Conservation (phyloP, 1,140 invertebrate genomes). For the Acarapis woodi region DNA sequence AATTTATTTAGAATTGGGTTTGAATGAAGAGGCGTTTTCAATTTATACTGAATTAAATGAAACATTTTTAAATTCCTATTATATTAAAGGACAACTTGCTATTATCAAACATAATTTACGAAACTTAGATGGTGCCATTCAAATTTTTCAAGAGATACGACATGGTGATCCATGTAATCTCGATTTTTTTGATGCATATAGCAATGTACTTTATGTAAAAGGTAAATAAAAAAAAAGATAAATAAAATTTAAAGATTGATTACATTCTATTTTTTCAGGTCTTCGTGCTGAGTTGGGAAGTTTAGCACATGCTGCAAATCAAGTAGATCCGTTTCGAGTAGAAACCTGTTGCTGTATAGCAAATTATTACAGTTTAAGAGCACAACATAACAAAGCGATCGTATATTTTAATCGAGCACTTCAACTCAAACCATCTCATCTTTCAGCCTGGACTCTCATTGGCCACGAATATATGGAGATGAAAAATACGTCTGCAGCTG, state of each 20-base stretch:
- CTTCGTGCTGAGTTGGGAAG: conserved; percentile 67
- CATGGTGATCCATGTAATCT: conserved; percentile 63
- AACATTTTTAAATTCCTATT: conserved; percentile 51
- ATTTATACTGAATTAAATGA: conserved; percentile 43
- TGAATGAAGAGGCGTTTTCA: conserved; percentile 59
- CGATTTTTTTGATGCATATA: conserved; percentile 84
- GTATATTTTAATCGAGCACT: conserved; percentile 69
- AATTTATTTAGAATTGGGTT: conserved; percentile 59
- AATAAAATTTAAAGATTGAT: too few species aligned
- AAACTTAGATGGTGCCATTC: conserved; percentile 65
- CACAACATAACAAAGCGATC: conserved; percentile 85
- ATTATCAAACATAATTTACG: conserved; percentile 69
- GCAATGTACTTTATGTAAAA: conserved; percentile 80
- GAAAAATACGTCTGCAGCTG: conserved; percentile 88
- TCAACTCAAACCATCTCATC: conserved; percentile 70
- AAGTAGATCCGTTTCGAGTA: conserved; percentile 83
- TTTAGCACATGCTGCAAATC: conserved; percentile 66
- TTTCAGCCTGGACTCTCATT: conserved; percentile 85
- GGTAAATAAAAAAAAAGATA: too few species aligned
- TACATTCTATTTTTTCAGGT: too few species aligned
- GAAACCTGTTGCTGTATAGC: conserved; percentile 97
- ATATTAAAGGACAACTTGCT: conserved; percentile 68
- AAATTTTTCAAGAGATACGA: conserved; percentile 45
- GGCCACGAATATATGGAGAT: conserved; percentile 98
- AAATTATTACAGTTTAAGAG: conserved; percentile 87